Evolutionary conservation across 2,888 invertebrate genomes (phyloP).

Genomic region (Asteroscopus sphinx): DNA sequence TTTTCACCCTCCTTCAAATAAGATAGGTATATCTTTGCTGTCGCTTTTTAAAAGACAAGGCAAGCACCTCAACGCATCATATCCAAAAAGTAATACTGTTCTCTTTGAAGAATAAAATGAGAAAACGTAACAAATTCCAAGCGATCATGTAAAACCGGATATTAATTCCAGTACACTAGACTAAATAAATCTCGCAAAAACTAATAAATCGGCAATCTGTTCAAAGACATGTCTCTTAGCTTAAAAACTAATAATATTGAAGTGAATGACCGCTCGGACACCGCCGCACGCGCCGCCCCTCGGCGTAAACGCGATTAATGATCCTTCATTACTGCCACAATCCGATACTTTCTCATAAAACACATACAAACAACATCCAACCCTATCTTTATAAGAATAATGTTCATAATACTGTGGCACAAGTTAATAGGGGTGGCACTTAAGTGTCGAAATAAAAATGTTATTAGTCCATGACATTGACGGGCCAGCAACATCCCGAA

Average conservation of each 20-base stretch:
- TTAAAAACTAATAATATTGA: conserved; percentile 1
- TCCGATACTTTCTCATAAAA: conserved; percentile 28
- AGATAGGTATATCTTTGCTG: conserved; percentile 7
- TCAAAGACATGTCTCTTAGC: not conserved
- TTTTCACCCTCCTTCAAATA: not conserved
- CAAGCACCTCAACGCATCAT: not conserved
- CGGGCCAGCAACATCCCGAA: conserved; percentile 14
- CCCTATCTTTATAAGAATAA: conserved; percentile 8
- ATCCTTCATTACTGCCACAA: conserved; percentile 45
- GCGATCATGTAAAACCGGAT: not conserved
- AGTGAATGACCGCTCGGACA: conserved; percentile 35
- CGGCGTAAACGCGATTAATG: conserved; percentile 50
- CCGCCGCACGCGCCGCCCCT: conserved; percentile 24
- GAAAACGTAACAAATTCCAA: no score
- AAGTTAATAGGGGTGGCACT: conserved; percentile 22
- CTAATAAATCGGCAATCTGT: conserved; percentile 3
- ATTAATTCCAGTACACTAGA: not conserved
- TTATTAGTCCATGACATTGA: conserved; percentile 44
- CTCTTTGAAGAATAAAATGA: not conserved
- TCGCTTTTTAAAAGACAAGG: not conserved
- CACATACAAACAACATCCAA: conserved; percentile 17
- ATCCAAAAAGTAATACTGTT: not conserved
- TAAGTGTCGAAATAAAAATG: conserved; percentile 47
- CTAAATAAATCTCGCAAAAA: not conserved
- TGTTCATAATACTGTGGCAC: conserved; percentile 4